These are phyloP conservation scores for Sclerodermus sp. DNA, from an alignment of 2,888 invertebrate genomes.

Conservation along the genomic window DNA sequence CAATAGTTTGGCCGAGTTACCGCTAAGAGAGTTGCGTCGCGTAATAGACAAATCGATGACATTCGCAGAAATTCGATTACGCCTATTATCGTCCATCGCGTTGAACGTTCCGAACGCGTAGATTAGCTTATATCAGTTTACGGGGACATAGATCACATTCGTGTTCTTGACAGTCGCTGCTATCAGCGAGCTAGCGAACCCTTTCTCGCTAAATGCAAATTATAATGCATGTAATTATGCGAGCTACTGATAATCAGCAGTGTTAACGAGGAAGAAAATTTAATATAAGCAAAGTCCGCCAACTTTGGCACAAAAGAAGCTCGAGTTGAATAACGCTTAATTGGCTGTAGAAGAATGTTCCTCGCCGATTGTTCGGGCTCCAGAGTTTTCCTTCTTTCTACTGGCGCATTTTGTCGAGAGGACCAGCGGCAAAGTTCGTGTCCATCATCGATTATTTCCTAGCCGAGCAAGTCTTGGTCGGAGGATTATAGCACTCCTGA, in stretches of 20 bases:
- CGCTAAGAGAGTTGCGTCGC: background rate
- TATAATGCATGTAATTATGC: slow-evolving; percentile 12
- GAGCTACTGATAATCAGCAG: slow-evolving; percentile 23
- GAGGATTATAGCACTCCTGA: slow-evolving; percentile 12
- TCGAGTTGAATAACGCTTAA: slow-evolving; percentile 29
- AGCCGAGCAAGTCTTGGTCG: slow-evolving; percentile 8
- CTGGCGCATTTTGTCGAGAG: slow-evolving; percentile 15
- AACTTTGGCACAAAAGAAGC: too few species aligned
- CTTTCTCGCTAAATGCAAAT: slow-evolving; percentile 15
- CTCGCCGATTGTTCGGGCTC: background rate
- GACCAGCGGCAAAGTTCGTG: slow-evolving; percentile 15
- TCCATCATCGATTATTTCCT: slow-evolving; percentile 24
- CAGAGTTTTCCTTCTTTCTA: slow-evolving; percentile 2
- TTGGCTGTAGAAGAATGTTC: slow-evolving; percentile 19
- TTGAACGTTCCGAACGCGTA: slow-evolving; percentile 12
- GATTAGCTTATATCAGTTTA: slow-evolving; percentile 14
- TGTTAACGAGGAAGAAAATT: slow-evolving; percentile 23
- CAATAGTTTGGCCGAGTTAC: too few species aligned
- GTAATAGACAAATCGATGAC: slow-evolving; percentile 19
- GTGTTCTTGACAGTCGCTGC: slow-evolving; percentile 10
- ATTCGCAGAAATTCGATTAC: slow-evolving; percentile 24
- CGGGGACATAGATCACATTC: slow-evolving; percentile 19
- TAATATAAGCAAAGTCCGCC: too few species aligned
- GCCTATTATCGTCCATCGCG: slow-evolving; percentile 19
- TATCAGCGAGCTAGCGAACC: background rate